Percentiles rank a stretch among this genome's conserved stretches.
phyloP scores from a whole-genome alignment of 2,888 invertebrate species.

The Ochropleura plecta region DNA sequence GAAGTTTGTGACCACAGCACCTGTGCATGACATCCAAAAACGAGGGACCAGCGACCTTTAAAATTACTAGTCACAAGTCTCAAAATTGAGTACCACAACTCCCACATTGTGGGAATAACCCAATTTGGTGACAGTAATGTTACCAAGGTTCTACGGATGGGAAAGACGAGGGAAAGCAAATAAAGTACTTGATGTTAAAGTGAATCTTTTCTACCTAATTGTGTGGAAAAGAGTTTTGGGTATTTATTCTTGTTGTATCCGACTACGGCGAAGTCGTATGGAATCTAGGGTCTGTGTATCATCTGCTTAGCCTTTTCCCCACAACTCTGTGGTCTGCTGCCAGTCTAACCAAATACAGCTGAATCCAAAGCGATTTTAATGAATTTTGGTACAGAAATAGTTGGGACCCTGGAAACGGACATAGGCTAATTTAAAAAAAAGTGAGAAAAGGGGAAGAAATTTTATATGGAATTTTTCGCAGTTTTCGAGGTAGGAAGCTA shows the following conservation, averaged over 20 bases:
- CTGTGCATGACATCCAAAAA: slow-evolving; percentile 78
- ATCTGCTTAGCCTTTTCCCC: too few species aligned
- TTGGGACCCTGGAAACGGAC: too few species aligned
- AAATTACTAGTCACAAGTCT: slow-evolving; percentile 76
- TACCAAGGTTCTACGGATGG: slow-evolving; percentile 47
- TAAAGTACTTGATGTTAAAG: slow-evolving; percentile 42
- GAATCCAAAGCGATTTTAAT: too few species aligned
- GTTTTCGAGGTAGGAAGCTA: too few species aligned
- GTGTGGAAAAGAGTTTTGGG: neutral
- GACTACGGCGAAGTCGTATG: neutral
- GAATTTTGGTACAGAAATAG: too few species aligned
- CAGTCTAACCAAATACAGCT: too few species aligned
- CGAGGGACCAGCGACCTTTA: slow-evolving; percentile 72
- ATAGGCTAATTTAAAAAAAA: too few species aligned
- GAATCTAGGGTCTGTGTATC: neutral
- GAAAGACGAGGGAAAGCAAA: slow-evolving; percentile 40
- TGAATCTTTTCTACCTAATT: slow-evolving; percentile 47
- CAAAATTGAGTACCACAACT: slow-evolving; percentile 78
- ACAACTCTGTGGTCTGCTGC: too few species aligned
- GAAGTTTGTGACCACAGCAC: slow-evolving; percentile 73
- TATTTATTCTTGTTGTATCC: neutral
- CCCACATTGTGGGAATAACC: slow-evolving; percentile 75
- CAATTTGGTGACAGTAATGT: slow-evolving; percentile 72
- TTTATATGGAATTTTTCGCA: too few species aligned
- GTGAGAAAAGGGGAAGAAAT: too few species aligned